Base-by-base conservation (phyloP, 2,797 vertebrate species). In the Artibeus lituratus region DNA sequence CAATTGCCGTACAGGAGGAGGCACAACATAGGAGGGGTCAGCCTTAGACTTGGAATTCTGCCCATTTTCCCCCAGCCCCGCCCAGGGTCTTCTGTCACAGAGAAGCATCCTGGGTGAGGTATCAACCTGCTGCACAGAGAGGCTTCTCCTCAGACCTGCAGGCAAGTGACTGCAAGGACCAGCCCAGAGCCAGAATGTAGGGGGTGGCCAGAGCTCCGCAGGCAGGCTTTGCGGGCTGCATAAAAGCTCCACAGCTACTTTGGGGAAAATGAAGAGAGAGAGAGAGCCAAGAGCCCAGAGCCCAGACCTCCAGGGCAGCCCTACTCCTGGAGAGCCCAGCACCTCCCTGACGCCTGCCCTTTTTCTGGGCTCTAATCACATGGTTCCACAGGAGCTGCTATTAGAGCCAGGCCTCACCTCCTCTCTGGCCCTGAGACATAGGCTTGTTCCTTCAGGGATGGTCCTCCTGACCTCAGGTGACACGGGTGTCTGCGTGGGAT, bases 321-420 rank as follows among this genome's bases (percentile, higher is more conserved):
- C 8, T 70, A 39, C 39, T 55, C 7, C 62, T 29, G 22, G 3
- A 67, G 65, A 32, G 4, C 32, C 12, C 53, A 18, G 35, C 7
- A n/a, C 42, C 29, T 53, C 12, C 29, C 29, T 16, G 10, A 42
- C 11, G 0, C 10, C 22, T 1, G 7, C 15, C 10, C 18, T 32
- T 82, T 47, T 35, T 65, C 32, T 14, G 24, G 29, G 65, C 7
- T 59, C 57, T 59, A 59, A 59, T 29, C 57, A 59, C 29, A 5
- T 11, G 49, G 11, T 15, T 22, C 47, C 70, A 19, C 6, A n/a
- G 88, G 53, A 39, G 26, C 37, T 29, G 83, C 70, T 10, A 3
- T 55, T 24, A 57, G 22, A 49, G 37, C 24, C 21, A 85, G 53
- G 15, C 85, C 80, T 74, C 4, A 21, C 47, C 11, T 62, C 62